These are phyloP conservation scores for Embidobia sp. DNA, from an alignment of 2,888 invertebrate species.

Conservation along the genomic window DNA sequence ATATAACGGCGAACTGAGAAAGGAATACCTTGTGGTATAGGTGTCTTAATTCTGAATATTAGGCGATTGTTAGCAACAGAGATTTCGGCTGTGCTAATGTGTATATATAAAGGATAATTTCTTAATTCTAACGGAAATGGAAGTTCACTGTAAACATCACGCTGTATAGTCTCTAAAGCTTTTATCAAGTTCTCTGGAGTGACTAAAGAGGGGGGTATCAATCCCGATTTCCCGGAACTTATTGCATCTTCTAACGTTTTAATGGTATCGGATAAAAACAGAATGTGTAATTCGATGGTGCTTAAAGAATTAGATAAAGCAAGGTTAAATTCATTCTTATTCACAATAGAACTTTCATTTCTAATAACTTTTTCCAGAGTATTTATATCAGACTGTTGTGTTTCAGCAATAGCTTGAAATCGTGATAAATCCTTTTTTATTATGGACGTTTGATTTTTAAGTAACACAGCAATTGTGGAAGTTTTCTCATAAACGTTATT, in stretches of 20 bases:
- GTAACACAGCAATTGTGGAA: background rate
- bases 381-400: background rate
- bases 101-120: slow-evolving; percentile 9
- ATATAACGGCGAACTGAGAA: background rate
- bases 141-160: background rate
- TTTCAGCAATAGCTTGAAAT: background rate
- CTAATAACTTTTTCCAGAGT: background rate
- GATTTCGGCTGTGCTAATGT: background rate
- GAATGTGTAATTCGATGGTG: background rate
- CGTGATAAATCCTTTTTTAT: slow-evolving; percentile 8
- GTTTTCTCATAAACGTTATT: slow-evolving; percentile 26
- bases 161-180: background rate
- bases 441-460: slow-evolving; percentile 20
- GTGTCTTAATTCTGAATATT: slow-evolving; percentile 5
- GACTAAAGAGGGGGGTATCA: slow-evolving; percentile 3
- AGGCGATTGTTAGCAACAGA: slow-evolving; percentile 1
- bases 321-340: too few species aligned
- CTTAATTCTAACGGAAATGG: slow-evolving; percentile 4
- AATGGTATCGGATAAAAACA: background rate
- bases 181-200: slow-evolving; percentile 7
- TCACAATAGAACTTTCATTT: slow-evolving; percentile 4
- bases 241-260: slow-evolving; percentile 2
- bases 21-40: background rate
- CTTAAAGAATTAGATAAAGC: background rate
- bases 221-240: background rate